Percentiles rank a stretch among this genome's conserved stretches.
phyloP scores from a whole-genome alignment of 2,888 invertebrate species.

The Muschampia plurimacula region DNA sequence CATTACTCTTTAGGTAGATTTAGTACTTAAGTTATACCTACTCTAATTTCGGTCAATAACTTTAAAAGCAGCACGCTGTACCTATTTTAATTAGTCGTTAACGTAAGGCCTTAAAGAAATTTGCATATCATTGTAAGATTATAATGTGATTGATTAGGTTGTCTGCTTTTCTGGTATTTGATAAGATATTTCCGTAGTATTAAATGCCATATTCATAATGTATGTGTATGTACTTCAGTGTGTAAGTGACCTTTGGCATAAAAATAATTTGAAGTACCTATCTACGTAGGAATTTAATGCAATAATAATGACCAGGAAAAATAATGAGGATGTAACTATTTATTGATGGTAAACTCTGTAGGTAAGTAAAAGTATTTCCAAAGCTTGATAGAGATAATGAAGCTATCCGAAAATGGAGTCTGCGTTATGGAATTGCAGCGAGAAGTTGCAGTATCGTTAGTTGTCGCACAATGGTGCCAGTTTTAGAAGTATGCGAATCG shows the following conservation, averaged over 20 bases:
- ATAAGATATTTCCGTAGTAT: not conserved
- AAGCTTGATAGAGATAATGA: conserved; percentile 25
- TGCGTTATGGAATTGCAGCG: conserved; percentile 41
- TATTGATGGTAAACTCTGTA: not conserved
- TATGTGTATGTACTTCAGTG: not conserved
- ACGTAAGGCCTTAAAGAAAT: not conserved
- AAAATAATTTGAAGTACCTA: not conserved
- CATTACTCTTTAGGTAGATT: conserved; percentile 25
- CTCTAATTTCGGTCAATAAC: conserved; percentile 10
- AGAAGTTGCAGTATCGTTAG: conserved; percentile 46
- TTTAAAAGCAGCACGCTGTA: conserved; percentile 1
- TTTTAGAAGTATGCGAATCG: conserved; percentile 73
- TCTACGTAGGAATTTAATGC: not conserved
- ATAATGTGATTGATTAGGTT: conserved; percentile 19
- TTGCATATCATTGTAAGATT: conserved; percentile 20
- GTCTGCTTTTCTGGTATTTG: not conserved
- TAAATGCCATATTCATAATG: not conserved
- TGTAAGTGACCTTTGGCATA: too few relatives aligned
- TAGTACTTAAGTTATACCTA: conserved; percentile 23
- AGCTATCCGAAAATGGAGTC: conserved; percentile 42
- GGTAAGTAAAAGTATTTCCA: not conserved
- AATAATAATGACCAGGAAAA: conserved; percentile 15
- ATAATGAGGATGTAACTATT: conserved; percentile 3
- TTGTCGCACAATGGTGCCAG: conserved; percentile 63
- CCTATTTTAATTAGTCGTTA: not conserved